These are phyloP conservation scores for Austrolebias charrua DNA, from an alignment of 2,797 vertebrate genomes.

Conservation along the genomic window DNA sequence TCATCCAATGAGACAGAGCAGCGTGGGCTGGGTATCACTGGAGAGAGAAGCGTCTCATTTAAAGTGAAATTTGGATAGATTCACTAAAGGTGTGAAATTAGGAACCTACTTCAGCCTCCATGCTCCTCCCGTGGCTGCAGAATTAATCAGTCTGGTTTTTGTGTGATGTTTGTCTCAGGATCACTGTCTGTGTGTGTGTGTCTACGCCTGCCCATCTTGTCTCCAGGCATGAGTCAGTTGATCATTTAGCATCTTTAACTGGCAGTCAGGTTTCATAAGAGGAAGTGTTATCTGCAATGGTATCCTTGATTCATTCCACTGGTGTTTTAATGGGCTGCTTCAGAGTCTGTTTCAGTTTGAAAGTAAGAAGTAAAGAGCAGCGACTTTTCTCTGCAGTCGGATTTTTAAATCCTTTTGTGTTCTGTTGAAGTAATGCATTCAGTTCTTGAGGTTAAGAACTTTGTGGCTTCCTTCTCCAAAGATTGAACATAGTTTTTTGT, in stretches of 20 bases:
- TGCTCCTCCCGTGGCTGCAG: conserved; percentile 30
- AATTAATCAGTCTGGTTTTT: conserved; percentile 23
- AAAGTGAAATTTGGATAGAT: conserved; percentile 32
- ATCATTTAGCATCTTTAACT: conserved; percentile 28
- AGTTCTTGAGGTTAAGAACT: conserved; percentile 8
- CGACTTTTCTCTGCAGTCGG: neutral
- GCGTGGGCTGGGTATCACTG: conserved; percentile 37
- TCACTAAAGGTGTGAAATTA: neutral
- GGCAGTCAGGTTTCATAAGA: conserved; percentile 32
- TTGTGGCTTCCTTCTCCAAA: conserved; percentile 29
- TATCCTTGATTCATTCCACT: conserved; percentile 8
- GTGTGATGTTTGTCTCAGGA: conserved; percentile 12
- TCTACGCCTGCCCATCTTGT: conserved; percentile 6
- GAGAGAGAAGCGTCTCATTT: conserved; percentile 33
- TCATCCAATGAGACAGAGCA: conserved; percentile 49
- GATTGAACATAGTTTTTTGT: conserved; percentile 17
- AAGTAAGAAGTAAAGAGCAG: neutral
- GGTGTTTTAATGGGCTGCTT: neutral
- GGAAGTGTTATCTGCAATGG: conserved; percentile 25
- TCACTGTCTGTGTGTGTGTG: conserved; percentile 19
- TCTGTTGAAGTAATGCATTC: conserved; percentile 22
- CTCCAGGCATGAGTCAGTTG: conserved; percentile 14
- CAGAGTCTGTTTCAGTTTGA: neutral
- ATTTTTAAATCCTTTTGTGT: conserved; percentile 9
- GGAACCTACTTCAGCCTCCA: conserved; percentile 1